These are phyloP conservation scores for Trilocha varians DNA, from an alignment of 2,888 invertebrate species.

Conservation along the genomic window DNA sequence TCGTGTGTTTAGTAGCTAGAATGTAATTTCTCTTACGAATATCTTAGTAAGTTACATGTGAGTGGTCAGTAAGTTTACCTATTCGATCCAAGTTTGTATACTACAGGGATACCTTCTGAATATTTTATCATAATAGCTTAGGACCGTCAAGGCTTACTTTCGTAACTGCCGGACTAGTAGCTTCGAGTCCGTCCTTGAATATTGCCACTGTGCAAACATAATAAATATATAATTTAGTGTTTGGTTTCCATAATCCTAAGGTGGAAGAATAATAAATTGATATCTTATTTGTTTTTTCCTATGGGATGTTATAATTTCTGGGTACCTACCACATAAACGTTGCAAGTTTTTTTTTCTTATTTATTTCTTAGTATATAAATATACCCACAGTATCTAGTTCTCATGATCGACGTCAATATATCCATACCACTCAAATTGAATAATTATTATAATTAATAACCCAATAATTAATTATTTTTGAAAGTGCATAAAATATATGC, in stretches of 20 bases:
- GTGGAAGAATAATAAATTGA: too few species aligned
- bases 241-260: background rate
- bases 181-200: background rate
- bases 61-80: background rate
- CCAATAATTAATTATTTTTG: too few species aligned
- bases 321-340: too few species aligned
- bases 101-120: background rate
- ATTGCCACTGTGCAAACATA: background rate
- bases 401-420: too few species aligned
- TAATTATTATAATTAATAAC: too few species aligned
- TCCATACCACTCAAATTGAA: too few species aligned
- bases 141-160: background rate
- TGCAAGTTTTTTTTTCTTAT: too few species aligned
- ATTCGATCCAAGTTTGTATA: background rate
- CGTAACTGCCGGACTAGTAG: background rate
- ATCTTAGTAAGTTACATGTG: background rate
- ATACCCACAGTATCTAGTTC: too few species aligned
- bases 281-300: too few species aligned
- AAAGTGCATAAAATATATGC: too few species aligned
- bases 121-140: background rate
- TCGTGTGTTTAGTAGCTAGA: slow-evolving; percentile 11
- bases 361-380: too few species aligned
- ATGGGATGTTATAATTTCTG: too few species aligned
- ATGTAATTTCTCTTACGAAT: slow-evolving; percentile 6
- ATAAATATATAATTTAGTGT: background rate